Evolutionary conservation across 2,113 vertebrate genomes (phyloP), one percentile per base, ranked within the genome.

Genomic region (Aptenodytes forsteri): DNA sequence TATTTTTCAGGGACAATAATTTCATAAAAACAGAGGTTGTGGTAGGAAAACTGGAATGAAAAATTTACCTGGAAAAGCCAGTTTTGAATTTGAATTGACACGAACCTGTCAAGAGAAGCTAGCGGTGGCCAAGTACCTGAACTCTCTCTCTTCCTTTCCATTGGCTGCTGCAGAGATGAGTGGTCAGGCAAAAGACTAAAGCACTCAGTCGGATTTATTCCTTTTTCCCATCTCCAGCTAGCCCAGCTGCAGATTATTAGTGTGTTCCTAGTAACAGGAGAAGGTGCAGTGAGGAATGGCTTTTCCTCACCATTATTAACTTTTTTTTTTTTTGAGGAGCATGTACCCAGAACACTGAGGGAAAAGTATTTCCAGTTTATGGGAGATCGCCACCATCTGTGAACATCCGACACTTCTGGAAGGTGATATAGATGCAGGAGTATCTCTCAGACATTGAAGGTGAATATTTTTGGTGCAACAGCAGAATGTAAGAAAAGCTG

Each of bases 301-400:
- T 23, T 77, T 87, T 67, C 9, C 5, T 22, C 5, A 32, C 36
- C 9, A 17, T 17, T 84, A 42, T 30, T 47, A n/a, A 14, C 4
- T 8, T 23, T 22, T 64, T 11, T 49, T 54, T 75, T 58, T 54
- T 75, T 58, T 36, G 12, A 34, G 19, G 16, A 69, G 3, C 9
- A 42, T 0, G 0, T 65, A n/a, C 13, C 6, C 18, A 70, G 17
- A 83, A 36, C 26, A 42, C 4, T 30, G 15, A 1, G 13, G 6
- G 16, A 27, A 54, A 87, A 8, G 4, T 34, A 30, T 54, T 89
- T 91, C 46, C 34, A 36, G 9, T 62, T 73, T 62, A 27, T 75
- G 7, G 34, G n/a, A 87, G 7, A 59, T 30, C 5, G 47, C 11
- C 11, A 69, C 5, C 5, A 27, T 7, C 23, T 73, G n/a, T 67